A percentile compares a stretch with the other conserved stretches of the same genome.
phyloP scores from a whole-genome alignment of 1,140 invertebrate genomes.

The Drosophila neocordata region DNA sequence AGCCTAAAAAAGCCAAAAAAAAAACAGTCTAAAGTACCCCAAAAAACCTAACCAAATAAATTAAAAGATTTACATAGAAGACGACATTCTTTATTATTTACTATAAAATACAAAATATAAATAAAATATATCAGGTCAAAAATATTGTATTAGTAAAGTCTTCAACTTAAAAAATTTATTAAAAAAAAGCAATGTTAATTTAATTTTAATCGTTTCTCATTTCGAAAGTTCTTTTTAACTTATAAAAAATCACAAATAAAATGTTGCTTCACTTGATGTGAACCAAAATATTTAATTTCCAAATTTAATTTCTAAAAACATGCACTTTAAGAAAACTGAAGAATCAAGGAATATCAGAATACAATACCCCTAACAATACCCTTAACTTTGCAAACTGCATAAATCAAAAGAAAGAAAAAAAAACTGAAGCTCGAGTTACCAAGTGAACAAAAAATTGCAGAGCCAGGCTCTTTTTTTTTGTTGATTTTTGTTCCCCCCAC shows the following conservation, averaged over 20 bases:
- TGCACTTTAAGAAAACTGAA: neutral
- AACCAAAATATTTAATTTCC: slow-evolving; percentile 25
- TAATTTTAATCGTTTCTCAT: too few species aligned
- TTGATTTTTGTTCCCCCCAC: neutral
- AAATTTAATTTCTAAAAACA: neutral
- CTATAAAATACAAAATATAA: too few species aligned
- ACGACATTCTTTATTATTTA: too few species aligned
- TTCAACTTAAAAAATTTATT: too few species aligned
- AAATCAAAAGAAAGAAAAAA: slow-evolving; percentile 47
- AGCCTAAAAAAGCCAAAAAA: too few species aligned
- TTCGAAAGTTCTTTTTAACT: too few species aligned
- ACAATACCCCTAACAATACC: slow-evolving; percentile 40
- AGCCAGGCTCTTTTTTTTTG: slow-evolving; percentile 40
- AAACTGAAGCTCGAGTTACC: slow-evolving; percentile 58
- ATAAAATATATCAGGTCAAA: too few species aligned
- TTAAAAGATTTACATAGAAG: too few species aligned
- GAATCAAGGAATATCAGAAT: slow-evolving; percentile 13
- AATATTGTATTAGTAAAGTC: too few species aligned
- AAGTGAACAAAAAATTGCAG: slow-evolving; percentile 50
- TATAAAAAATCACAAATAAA: neutral
- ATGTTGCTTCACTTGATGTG: neutral
- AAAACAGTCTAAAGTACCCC: too few species aligned
- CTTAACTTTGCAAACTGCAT: slow-evolving; percentile 63
- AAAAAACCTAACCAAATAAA: too few species aligned
- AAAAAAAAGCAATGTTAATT: too few species aligned